A percentile compares a stretch with the other conserved stretches of the same genome.
phyloP scores from a whole-genome alignment of 2,113 vertebrate genomes.

The Heptranchias perlo region DNA sequence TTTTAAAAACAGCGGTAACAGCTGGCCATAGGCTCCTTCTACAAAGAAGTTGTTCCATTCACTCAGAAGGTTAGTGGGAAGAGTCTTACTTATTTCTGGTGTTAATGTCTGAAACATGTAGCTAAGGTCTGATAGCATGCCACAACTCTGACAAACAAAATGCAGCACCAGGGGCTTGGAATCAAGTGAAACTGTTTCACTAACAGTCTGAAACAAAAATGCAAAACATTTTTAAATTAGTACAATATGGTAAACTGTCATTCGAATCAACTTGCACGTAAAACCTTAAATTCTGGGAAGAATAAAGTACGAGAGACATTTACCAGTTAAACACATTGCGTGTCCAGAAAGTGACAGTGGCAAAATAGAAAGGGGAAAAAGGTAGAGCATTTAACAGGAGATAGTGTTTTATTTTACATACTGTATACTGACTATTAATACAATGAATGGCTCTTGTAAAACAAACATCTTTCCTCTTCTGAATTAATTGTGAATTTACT shows the following conservation, averaged over 20 bases:
- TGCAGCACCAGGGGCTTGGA: slow-evolving; percentile 77
- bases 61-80: slow-evolving; percentile 68
- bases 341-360: background rate
- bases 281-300: background rate
- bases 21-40: slow-evolving; percentile 78
- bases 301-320: background rate
- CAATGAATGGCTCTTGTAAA: background rate
- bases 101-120: slow-evolving; percentile 67
- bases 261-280: background rate
- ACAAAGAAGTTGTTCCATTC: slow-evolving; percentile 94
- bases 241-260: background rate
- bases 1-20: slow-evolving; percentile 78
- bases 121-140: slow-evolving; percentile 70
- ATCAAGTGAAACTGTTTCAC: slow-evolving; percentile 65
- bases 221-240: too few species aligned
- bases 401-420: background rate
- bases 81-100: slow-evolving; percentile 53
- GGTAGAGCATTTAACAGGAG: background rate
- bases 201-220: slow-evolving; percentile 62
- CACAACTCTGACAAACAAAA: slow-evolving; percentile 76
- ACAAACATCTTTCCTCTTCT: background rate
- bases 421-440: background rate
- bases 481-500: background rate
- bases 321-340: background rate
- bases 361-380: background rate